A percentile compares a stretch with the other conserved stretches of the same genome.
These are phyloP conservation scores for Drosophila teissieri DNA, from an alignment of 1,140 invertebrate genomes.

Conservation along the genomic window DNA sequence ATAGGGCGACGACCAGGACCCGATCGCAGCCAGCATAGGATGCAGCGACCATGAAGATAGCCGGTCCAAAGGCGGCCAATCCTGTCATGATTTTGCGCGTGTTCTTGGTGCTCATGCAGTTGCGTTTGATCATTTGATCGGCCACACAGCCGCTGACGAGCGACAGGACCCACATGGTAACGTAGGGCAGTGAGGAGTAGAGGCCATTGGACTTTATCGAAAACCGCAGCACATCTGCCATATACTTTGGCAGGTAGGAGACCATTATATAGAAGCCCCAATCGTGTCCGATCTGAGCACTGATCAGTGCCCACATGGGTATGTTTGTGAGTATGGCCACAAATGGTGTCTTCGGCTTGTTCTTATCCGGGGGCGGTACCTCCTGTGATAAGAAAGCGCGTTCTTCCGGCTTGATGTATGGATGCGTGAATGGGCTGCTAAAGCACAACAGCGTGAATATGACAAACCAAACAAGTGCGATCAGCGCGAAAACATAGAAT, in stretches of 20 bases:
- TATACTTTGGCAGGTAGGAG: conserved; percentile 90
- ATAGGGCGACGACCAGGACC: conserved; percentile 24
- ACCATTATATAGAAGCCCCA: conserved; percentile 95
- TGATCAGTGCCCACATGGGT: conserved; percentile 86
- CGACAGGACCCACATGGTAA: conserved; percentile 55
- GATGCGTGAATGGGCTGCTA: conserved; percentile 88
- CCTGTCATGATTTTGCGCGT: conserved; percentile 17
- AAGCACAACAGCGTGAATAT: conserved; percentile 85
- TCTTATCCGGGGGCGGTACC: conserved; percentile 30
- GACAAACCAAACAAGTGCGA: conserved; percentile 89
- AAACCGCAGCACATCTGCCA: conserved; percentile 53
- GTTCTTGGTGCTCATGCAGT: conserved; percentile 12
- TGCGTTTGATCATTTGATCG: conserved; percentile 46
- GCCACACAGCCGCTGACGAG: conserved; percentile 33
- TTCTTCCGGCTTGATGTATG: conserved; percentile 89
- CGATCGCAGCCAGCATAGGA: conserved; percentile 60
- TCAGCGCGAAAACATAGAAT: conserved; percentile 91
- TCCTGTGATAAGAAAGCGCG: conserved; percentile 86
- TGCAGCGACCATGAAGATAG: conserved; percentile 39
- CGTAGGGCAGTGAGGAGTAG: conserved; percentile 56
- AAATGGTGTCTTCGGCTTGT: conserved; percentile 85
- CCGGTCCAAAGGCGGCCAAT: conserved; percentile 45
- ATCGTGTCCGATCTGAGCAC: conserved; percentile 89
- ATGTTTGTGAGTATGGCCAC: conserved; percentile 87
- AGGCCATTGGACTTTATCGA: conserved; percentile 52